Evolutionary conservation across 2,888 invertebrate genomes (phyloP).

Genomic region (Polymixis flavicincta): DNA sequence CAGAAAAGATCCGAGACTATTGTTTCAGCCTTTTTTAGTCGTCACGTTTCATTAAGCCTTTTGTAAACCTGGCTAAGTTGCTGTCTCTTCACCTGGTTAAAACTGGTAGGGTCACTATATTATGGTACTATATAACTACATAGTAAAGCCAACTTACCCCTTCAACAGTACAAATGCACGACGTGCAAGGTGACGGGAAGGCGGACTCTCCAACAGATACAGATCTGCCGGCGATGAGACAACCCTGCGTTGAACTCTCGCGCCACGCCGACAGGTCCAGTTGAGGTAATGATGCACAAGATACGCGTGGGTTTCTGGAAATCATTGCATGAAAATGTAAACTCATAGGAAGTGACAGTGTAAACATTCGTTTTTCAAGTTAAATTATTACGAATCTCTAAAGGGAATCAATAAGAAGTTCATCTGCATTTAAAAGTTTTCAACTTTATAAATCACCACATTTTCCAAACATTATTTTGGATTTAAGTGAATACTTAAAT

Average conservation of each 20-base stretch:
- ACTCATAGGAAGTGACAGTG: not conserved
- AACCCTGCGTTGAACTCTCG: constrained; percentile 94
- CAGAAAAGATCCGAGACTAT: not conserved
- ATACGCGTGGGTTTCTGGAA: constrained; percentile 95
- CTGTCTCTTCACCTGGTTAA: not conserved
- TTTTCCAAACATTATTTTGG: not conserved
- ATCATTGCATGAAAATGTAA: not conserved
- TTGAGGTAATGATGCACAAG: constrained; percentile 95
- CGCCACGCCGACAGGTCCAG: constrained; percentile 96
- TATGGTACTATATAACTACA: not conserved
- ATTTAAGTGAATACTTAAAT: not conserved
- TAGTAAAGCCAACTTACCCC: constrained; percentile 92
- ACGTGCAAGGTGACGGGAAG: constrained; percentile 97
- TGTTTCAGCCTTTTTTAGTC: not conserved
- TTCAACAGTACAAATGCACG: constrained; percentile 96
- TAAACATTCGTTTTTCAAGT: not conserved
- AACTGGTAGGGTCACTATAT: not conserved
- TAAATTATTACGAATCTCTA: not conserved
- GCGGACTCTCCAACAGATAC: constrained; percentile 95
- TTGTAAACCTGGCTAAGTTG: not conserved
- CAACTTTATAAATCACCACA: not conserved
- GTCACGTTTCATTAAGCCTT: not conserved
- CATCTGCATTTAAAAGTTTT: not conserved
- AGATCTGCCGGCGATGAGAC: constrained; percentile 95
- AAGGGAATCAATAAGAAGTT: not conserved